Base-by-base conservation (phyloP, 2,888 invertebrate species). In the Thecocarcelia acutangulata region DNA sequence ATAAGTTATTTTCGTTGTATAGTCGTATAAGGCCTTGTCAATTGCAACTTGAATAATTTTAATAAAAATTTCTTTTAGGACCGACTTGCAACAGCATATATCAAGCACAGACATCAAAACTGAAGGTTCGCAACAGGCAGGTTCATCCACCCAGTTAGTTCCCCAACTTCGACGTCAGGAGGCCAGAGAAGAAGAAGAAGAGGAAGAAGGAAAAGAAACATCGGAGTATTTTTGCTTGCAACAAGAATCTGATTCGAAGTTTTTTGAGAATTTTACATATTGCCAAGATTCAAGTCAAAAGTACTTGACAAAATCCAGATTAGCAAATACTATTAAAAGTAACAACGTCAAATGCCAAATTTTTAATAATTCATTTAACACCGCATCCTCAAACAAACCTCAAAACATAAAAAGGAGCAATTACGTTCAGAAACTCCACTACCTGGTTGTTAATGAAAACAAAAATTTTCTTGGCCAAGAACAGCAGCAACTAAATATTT, bases 291-390 rank as follows among this genome's bases (percentile, higher is more conserved):
- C 58, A 44, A 50, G 6, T 37, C 33, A 37, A 1, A 58, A 64
- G 58, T 5, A 13, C 6, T 46, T 59, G 21, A 6, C 21, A 28
- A 33, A 66, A 59, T 19, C 28, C 13, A 11, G 12, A 44, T 44
- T 44, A 6, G 64, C 63, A 59, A 59, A 68, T 52, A 46, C 52
- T 12, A 28, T 28, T 21, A 19, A 59, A 66, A 46, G 19, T 46
- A 68, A 48, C 33, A 73, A 52, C 15, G 44, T 59, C 40, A 66
- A 79, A 46, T 66, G 78, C 52, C 58, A 73, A 59, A 54, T 68
- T 66, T 54, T 66, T 3, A 66, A 61, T 54, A 79, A 46, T 19
- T 46, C 59, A 59, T 40, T 40, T 33, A 50, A 19, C 40, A 21
- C 15, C 37, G 1, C 15, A 58, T 13, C 33, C 8, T n/a, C 28